phyloP scores from a whole-genome alignment of 1,140 invertebrate species.

The Stenopsyche tienmushanensis region DNA sequence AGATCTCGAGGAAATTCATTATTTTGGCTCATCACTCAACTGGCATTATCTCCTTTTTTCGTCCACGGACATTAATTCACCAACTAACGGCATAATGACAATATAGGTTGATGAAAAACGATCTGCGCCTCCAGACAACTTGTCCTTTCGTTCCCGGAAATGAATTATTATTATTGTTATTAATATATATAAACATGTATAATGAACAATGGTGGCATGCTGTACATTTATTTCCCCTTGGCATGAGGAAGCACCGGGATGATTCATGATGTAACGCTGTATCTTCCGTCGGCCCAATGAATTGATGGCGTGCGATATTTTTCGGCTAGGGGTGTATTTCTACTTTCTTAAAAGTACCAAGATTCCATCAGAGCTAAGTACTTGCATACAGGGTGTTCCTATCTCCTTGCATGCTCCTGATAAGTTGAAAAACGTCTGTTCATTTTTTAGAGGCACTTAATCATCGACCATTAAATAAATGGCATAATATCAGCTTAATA shows the following conservation, averaged over 20 bases:
- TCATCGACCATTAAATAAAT: too few species aligned
- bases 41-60: conserved; percentile 9
- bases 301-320: conserved; percentile 29
- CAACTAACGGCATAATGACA: too few species aligned
- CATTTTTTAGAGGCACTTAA: too few species aligned
- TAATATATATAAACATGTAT: background rate
- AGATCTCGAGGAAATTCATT: conserved; percentile 15
- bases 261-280: conserved; percentile 23
- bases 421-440: too few species aligned
- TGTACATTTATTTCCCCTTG: background rate
- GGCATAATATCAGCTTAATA: too few species aligned
- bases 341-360: too few species aligned
- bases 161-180: background rate
- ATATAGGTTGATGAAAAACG: background rate
- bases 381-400: too few species aligned
- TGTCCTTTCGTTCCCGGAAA: background rate
- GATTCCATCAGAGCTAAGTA: too few species aligned
- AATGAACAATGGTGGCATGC: conserved; percentile 10
- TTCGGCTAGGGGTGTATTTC: background rate
- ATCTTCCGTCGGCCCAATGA: conserved; percentile 25
- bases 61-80: conserved; percentile 1
- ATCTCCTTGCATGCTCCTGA: too few species aligned
- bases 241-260: conserved; percentile 8
- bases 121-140: background rate
- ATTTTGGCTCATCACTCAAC: conserved; percentile 15